Percentiles rank a stretch among this genome's conserved stretches.
phyloP scores from a whole-genome alignment of 2,797 vertebrate species.

The Sarcoramphus papa region DNA sequence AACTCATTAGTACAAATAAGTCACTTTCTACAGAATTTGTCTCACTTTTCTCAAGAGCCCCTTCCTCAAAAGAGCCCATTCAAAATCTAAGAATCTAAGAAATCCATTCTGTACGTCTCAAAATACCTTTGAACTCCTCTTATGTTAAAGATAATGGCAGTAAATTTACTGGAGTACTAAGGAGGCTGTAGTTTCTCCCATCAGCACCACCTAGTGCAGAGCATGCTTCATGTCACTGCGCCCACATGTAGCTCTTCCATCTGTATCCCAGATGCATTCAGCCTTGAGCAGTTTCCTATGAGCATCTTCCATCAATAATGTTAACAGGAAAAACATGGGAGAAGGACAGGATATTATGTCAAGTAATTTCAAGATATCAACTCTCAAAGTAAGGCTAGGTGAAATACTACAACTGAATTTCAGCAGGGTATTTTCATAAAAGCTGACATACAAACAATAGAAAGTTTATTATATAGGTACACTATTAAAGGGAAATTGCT shows the following conservation, averaged over 20 bases:
- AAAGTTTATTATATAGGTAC: not conserved
- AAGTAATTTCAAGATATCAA: not conserved
- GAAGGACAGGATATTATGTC: not conserved
- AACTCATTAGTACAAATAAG: not conserved
- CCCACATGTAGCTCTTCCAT: not conserved
- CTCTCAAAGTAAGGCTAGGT: not conserved
- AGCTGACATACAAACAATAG: not conserved
- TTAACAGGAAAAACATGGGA: not conserved
- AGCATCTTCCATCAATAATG: not conserved
- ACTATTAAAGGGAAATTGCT: not conserved
- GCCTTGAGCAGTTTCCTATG: not conserved
- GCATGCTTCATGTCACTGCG: not conserved
- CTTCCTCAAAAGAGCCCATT: not conserved
- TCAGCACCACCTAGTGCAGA: constrained; percentile 44
- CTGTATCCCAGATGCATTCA: not conserved
- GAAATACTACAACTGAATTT: not conserved
- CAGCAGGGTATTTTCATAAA: not conserved
- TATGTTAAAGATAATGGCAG: not conserved
- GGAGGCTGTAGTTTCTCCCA: not conserved
- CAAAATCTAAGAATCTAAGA: not conserved
- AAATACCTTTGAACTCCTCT: not conserved
- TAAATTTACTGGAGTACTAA: not conserved
- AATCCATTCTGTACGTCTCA: not conserved
- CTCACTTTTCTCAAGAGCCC: not conserved
- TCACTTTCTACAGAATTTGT: not conserved